Conservation (phyloP, 2,113 vertebrate species). For the Toxostoma redivivum region DNA sequence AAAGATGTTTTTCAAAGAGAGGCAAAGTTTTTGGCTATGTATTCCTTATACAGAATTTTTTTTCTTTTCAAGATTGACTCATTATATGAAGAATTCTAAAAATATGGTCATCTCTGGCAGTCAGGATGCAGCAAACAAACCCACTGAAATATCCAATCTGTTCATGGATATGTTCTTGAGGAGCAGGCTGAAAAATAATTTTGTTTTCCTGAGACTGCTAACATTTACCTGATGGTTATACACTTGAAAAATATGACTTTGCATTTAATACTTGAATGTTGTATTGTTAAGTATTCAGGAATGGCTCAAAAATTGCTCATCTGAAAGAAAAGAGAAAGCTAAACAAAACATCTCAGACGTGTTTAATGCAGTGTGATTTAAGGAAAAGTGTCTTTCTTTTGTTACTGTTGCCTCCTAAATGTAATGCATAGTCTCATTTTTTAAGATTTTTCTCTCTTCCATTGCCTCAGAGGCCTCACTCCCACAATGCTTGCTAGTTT, state of each 20-base stretch:
- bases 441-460: background rate
- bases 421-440: background rate
- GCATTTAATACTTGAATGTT: background rate
- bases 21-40: background rate
- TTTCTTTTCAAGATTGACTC: conserved; percentile 10
- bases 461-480: background rate
- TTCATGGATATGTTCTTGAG: conserved; percentile 30
- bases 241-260: conserved; percentile 1
- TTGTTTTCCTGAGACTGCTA: conserved; percentile 47
- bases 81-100: conserved; percentile 41
- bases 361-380: background rate
- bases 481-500: background rate
- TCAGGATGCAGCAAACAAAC: conserved; percentile 48
- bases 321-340: conserved; percentile 21
- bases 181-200: conserved; percentile 57
- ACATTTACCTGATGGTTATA: conserved; percentile 47
- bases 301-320: conserved; percentile 50
- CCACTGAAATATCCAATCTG: conserved; percentile 54
- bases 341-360: background rate
- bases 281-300: conserved; percentile 27
- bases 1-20: background rate
- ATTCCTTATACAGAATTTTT: background rate
- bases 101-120: background rate
- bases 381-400: conserved; percentile 9
- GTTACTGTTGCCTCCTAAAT: background rate